Base-by-base conservation (phyloP, 2,797 vertebrate species). In the Lagodon rhomboides region DNA sequence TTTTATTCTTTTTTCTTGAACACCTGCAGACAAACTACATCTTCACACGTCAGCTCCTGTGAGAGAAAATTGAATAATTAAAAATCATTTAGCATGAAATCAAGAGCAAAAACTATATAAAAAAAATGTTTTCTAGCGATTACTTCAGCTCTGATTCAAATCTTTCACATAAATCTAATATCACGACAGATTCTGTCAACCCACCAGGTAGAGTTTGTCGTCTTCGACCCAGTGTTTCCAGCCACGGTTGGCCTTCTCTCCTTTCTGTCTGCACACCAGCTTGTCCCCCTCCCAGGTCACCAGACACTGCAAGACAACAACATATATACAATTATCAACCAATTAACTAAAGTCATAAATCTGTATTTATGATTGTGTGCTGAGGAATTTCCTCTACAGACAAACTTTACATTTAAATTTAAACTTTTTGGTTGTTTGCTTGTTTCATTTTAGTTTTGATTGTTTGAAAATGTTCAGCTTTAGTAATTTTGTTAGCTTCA, bases 201-300 rank as follows among this genome's bases (percentile, higher is more conserved):
- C 93, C 92, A 98, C 97, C 96, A 97, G 75, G 68, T 96, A 88
- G 34, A 99, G 92, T 85, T 96, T 94, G 79, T 94, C 95, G 34
- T 92, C 97, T 80, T 98, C 95, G 8, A 97, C 94, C 98, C 97
- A 99, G 64, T 97, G 96, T 86, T 93, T 98, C 97, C 97, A 99
- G 85, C 97, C 96, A 0, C 97, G 95, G 89, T 98, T 98, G 3
- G 93, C 90, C 87, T 99, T 99, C 63, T 98, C 97, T 17, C 97
- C 97, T 61, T 95, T 97, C 90, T 99, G 97, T 61, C 94, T 95
- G 61, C 96, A 96, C 75, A 97, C 91, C 34, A 99, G 91, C 77
- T 92, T 95, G 80, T 97, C 93, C 0, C 96, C 97, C 38, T 99
- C 95, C 97, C 97, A 99, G 73, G 69, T 93, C 84, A 98, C 92